Percentiles rank a stretch among this genome's conserved stretches.
Conservation (phyloP, 2,113 vertebrate genomes). For the Spilogale gracilis region DNA sequence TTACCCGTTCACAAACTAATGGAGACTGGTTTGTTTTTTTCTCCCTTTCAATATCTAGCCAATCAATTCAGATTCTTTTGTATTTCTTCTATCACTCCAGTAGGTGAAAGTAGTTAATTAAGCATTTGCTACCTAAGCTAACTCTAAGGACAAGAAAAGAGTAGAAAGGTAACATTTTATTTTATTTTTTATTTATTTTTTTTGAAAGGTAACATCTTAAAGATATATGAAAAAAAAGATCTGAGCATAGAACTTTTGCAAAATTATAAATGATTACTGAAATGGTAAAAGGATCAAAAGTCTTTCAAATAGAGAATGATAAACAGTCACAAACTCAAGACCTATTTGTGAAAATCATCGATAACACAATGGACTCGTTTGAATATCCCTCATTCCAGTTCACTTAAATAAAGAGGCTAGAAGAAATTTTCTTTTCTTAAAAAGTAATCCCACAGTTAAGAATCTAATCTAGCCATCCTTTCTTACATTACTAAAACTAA, state of each 20-base stretch:
- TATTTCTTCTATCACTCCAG: constrained; percentile 53
- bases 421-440: neutral
- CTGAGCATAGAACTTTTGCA: neutral
- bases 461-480: constrained; percentile 22
- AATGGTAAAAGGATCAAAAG: constrained; percentile 13
- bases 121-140: constrained; percentile 27
- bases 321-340: constrained; percentile 31
- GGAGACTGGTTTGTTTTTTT: constrained; percentile 10
- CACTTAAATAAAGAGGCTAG: neutral
- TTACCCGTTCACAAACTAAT: constrained; percentile 52
- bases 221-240: constrained; percentile 11
- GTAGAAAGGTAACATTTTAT: neutral
- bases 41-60: constrained; percentile 51
- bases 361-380: neutral
- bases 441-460: constrained; percentile 21
- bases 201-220: neutral
- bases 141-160: constrained; percentile 53
- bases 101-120: constrained; percentile 35
- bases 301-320: neutral
- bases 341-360: neutral
- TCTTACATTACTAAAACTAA: constrained; percentile 28
- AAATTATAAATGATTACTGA: constrained; percentile 49
- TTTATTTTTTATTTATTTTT: no score
- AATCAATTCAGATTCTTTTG: constrained; percentile 44
- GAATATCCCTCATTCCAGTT: neutral